These are phyloP conservation scores for Neostethus bicornis DNA, from an alignment of 2,797 vertebrate species.

Conservation along the genomic window DNA sequence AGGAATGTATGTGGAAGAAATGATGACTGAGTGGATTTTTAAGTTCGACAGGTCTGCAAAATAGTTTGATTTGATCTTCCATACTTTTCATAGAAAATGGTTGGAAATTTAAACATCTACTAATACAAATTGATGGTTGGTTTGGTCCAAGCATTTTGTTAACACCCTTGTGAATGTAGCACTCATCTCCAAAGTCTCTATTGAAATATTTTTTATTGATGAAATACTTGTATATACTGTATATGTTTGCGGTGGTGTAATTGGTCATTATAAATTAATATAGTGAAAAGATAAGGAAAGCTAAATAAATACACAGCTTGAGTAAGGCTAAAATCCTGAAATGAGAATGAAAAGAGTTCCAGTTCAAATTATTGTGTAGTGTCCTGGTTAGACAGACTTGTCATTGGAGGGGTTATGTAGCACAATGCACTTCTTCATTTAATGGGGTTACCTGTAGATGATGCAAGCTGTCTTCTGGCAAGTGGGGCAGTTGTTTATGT, in stretches of 20 bases:
- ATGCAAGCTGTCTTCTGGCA: constrained; percentile 99
- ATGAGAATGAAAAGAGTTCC: no score
- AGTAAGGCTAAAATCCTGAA: no score
- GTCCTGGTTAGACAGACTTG: constrained; percentile 21
- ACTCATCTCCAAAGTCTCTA: no score
- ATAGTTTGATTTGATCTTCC: constrained; percentile 53
- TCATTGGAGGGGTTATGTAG: constrained; percentile 32
- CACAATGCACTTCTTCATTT: constrained; percentile 38
- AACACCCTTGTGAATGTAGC: constrained; percentile 48
- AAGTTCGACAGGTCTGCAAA: constrained; percentile 30
- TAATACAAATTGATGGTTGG: constrained; percentile 39
- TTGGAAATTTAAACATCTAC: constrained; percentile 36
- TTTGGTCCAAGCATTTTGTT: constrained; percentile 41
- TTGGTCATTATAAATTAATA: no score
- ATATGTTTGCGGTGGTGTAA: no score
- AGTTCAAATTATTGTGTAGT: no score
- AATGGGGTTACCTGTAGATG: constrained; percentile 93
- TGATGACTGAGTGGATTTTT: constrained; percentile 18
- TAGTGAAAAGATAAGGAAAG: no score
- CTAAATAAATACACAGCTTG: no score
- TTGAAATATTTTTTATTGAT: no score
- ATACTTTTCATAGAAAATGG: constrained; percentile 41
- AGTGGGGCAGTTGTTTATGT: constrained; percentile 97
- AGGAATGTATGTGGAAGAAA: constrained; percentile 23
- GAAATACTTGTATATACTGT: no score